Base-by-base conservation (phyloP, 2,797 vertebrate genomes). In the Rhincodon typus region DNA sequence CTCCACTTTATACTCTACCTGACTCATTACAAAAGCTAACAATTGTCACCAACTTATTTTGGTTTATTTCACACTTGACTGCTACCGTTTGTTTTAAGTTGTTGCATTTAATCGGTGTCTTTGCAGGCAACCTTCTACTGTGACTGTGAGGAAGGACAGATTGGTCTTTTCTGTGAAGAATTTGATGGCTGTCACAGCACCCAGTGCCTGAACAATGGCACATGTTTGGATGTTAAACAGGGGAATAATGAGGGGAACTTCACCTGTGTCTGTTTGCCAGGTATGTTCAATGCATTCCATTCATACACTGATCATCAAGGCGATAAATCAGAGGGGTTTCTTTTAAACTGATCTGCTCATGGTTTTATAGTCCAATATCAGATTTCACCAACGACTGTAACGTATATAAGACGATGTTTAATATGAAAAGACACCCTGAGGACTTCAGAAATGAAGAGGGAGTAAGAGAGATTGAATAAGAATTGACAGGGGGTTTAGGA, bases 51-150 rank as follows among this genome's bases (percentile, higher is more conserved):
- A 13, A 77, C 30, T n/a, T 62, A 67, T 93, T 57, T 25, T 67
- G 62, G 67, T 67, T 67, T 4, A 25, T 67, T 93, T 93, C 42
- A n/a, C 38, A 93, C n/a, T 3, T 67, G 90, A 25, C 19, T 23
- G 7, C 90, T 67, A 38, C 62, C 38, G 62, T 93, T 93, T 42
- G 42, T 21, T 38, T 93, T 93, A 69, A 42, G 62, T 42, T 10
- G 19, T 27, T 19, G 6, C 25, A 72, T 4, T 62, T 62, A 62
- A 62, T 62, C 13, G 57, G 15, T 77, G 19, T 77, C 46, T 94
- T 97, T 96, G 53, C 96, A 99, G 99, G 98, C 97, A 96, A 98
- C 98, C 0, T 99, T 99, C 97, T 99, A 98, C 97, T 99, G 99
- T 1, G 97, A 98, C 96, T 99, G 99, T 0, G 98, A 98, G 77